A percentile compares a stretch with the other conserved stretches of the same genome.
phyloP scores from a whole-genome alignment of 2,888 invertebrate genomes.

The Atherix ibis region DNA sequence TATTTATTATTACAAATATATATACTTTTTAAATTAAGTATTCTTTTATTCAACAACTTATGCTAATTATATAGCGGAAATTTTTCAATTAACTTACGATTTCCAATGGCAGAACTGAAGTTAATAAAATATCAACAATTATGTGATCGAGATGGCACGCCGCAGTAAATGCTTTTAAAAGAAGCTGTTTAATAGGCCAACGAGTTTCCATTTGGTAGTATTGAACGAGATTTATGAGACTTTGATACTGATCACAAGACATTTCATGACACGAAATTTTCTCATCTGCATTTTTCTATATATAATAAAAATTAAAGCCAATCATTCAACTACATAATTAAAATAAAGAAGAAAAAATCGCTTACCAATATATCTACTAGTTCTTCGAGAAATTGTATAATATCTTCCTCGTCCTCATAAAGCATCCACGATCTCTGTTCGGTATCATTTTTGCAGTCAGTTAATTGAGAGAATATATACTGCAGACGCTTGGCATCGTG shows the following conservation, averaged over 20 bases:
- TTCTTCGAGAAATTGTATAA: slow-evolving; percentile 69
- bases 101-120: slow-evolving; percentile 80
- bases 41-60: slow-evolving; percentile 24
- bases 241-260: slow-evolving; percentile 67
- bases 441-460: slow-evolving; percentile 83
- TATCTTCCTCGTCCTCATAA: slow-evolving; percentile 83
- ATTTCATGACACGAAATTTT: slow-evolving; percentile 74
- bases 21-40: not conserved
- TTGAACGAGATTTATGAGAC: slow-evolving; percentile 69
- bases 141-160: slow-evolving; percentile 74
- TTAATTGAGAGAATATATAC: slow-evolving; percentile 67
- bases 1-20: slow-evolving; percentile 26
- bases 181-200: slow-evolving; percentile 67
- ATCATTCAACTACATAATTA: slow-evolving; percentile 1
- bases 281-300: slow-evolving; percentile 80
- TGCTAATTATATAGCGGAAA: too few species aligned
- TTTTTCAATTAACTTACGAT: slow-evolving; percentile 60
- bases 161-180: slow-evolving; percentile 73
- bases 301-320: slow-evolving; percentile 12
- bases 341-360: slow-evolving; percentile 8
- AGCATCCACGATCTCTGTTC: slow-evolving; percentile 93
- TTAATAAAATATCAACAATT: slow-evolving; percentile 66
- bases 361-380: slow-evolving; percentile 66
- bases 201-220: slow-evolving; percentile 94
- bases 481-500: slow-evolving; percentile 72